Evolutionary conservation across 2,113 vertebrate genomes (phyloP).

Genomic region (Xerus inauris): DNA sequence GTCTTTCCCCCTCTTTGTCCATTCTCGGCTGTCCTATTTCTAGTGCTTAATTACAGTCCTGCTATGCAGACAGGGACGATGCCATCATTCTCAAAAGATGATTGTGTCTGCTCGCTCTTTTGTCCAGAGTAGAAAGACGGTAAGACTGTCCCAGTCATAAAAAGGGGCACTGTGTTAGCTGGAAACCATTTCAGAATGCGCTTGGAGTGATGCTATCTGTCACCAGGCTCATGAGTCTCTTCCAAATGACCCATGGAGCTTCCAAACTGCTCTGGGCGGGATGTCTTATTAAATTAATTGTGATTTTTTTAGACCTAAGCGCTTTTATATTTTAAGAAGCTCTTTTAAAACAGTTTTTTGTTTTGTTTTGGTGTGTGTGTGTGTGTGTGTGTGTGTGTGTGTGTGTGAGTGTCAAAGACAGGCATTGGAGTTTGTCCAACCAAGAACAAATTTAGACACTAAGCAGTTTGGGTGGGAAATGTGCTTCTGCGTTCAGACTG

Average conservation of each 20-base stretch:
- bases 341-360: constrained; percentile 12
- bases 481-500: rapidly evolving
- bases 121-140: constrained; percentile 64
- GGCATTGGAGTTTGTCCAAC: constrained; percentile 33
- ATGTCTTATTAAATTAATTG: constrained; percentile 38
- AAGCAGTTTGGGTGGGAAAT: not conserved
- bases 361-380: not conserved
- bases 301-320: constrained; percentile 20
- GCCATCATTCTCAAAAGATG: constrained; percentile 74
- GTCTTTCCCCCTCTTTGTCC: constrained; percentile 68
- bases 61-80: constrained; percentile 69
- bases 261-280: not conserved
- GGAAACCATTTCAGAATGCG: not conserved
- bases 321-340: not conserved
- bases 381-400: not conserved
- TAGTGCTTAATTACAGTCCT: constrained; percentile 77
- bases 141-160: not conserved
- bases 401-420: not conserved
- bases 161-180: not conserved
- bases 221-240: not conserved
- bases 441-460: constrained; percentile 44
- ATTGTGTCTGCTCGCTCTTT: constrained; percentile 78
- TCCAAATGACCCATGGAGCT: not conserved
- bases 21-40: constrained; percentile 79
- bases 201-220: not conserved